Evolutionary conservation across 1,140 invertebrate genomes (phyloP), one percentile per base, ranked within the genome.

Genomic region (Colletes gigas): DNA sequence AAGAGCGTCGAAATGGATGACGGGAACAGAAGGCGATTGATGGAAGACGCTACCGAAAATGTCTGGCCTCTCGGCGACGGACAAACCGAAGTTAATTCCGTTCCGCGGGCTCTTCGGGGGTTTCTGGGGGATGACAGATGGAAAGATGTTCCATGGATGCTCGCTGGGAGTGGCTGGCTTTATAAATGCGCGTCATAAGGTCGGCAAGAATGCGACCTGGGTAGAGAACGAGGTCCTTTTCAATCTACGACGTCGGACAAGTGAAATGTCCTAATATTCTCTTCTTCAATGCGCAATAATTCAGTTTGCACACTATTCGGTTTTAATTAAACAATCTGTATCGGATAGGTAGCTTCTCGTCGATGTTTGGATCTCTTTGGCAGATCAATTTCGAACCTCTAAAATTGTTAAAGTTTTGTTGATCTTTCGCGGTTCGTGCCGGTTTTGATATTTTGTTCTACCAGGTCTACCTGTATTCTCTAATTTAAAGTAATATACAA

Each of bases 71-170:
- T 12, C 50, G 50, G 4, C 41, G 62, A 21, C 68, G 57, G 67
- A 71, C 66, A 66, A 50, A 65, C 67, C 72, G 65, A 55, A 78
- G 78, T 84, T 78, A 82, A 82, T 83, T 74, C 41, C 50, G 19
- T 67, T 59, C 65, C 41, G 50, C 50, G 59, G 30, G 44, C 54
- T 30, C 15, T 68, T 41, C 65, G 3, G 44, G n/a, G 12, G 39
- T 57, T 52, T 1, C 10, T n/a, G 41, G n/a, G 14, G 50, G 54
- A 59, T 69, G 81, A 78, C 78, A 75, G 76, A 76, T 68, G 71
- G 75, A 52, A n/a, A 54, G 50, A 72, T 21, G 57, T 14, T 71
- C 14, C 10, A 0, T n/a, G 8, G 57, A 19, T n/a, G 12, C 2
- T 60, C 4, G 62, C 52, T 15, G 6, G 44, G 6, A 1, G n/a